These are phyloP conservation scores for Caenorhabditis becei DNA, from an alignment of 2,888 invertebrate species.

Conservation along the genomic window DNA sequence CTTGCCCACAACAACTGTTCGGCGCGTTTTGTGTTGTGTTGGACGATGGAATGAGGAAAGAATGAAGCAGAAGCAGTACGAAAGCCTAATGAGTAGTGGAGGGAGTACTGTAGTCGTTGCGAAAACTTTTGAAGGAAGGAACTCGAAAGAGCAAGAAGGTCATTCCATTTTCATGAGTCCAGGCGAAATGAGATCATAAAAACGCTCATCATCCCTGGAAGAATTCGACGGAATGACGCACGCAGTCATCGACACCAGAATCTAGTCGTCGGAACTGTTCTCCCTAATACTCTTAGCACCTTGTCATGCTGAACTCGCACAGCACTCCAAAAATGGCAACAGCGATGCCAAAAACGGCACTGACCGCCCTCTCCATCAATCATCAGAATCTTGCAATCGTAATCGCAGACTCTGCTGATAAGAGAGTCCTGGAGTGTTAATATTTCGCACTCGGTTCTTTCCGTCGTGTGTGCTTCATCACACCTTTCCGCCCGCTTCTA, in stretches of 20 bases:
- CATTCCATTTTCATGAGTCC: background rate
- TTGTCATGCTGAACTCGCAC: background rate
- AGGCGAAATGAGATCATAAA: background rate
- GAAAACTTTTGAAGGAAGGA: background rate
- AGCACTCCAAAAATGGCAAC: constrained; percentile 30
- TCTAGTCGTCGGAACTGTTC: background rate
- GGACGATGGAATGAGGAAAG: background rate
- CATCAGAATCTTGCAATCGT: constrained; percentile 27
- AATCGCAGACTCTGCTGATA: constrained; percentile 35
- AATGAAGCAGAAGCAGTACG: background rate
- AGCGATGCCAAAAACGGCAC: constrained; percentile 19
- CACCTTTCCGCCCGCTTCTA: background rate
- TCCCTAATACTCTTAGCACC: constrained; percentile 21
- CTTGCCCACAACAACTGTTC: constrained; percentile 41
- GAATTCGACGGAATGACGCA: background rate
- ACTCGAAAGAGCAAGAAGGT: background rate
- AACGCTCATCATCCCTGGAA: background rate
- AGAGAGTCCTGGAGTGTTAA: constrained; percentile 33
- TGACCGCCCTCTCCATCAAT: constrained; percentile 42
- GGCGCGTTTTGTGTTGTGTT: constrained; percentile 13
- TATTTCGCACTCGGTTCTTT: constrained; percentile 46
- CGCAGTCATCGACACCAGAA: constrained; percentile 1
- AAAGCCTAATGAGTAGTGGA: constrained; percentile 32
- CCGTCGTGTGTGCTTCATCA: constrained; percentile 33
- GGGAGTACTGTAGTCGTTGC: background rate